Evolutionary conservation across 1,140 invertebrate species (phyloP).

Genomic region (Leptoteleia sp.): DNA sequence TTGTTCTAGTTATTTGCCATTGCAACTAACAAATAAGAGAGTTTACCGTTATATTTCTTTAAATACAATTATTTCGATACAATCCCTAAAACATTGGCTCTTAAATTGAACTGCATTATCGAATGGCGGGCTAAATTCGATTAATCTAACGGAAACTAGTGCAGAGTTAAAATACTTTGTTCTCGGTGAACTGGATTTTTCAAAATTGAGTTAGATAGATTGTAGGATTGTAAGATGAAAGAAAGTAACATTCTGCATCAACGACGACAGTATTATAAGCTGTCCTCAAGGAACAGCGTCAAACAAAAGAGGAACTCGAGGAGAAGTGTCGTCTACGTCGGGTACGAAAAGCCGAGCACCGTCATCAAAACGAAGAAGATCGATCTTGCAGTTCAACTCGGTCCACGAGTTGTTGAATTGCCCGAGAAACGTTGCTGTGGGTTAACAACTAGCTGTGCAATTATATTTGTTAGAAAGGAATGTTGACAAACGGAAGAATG

Average conservation of each 20-base stretch:
- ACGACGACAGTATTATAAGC: conserved; percentile 48
- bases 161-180: too few relatives aligned
- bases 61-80: too few relatives aligned
- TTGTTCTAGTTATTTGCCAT: too few relatives aligned
- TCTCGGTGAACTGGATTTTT: not conserved
- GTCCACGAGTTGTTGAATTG: conserved; percentile 52
- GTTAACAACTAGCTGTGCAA: conserved; percentile 59
- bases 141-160: too few relatives aligned
- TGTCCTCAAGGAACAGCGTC: conserved; percentile 46
- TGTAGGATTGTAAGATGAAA: conserved; percentile 21
- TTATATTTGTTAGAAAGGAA: conserved; percentile 60
- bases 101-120: too few relatives aligned
- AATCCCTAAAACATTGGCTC: too few relatives aligned
- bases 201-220: conserved; percentile 13
- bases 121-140: too few relatives aligned
- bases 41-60: too few relatives aligned
- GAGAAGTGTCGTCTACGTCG: conserved; percentile 50
- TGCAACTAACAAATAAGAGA: too few relatives aligned
- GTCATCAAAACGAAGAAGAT: conserved; percentile 59
- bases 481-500: conserved; percentile 10
- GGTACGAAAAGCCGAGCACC: conserved; percentile 55
- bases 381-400: conserved; percentile 56
- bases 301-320: conserved; percentile 52
- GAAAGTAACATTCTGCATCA: conserved; percentile 45
- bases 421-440: conserved; percentile 39